These are phyloP conservation scores for Mobula birostris DNA, from an alignment of 2,113 vertebrate species.

Conservation along the genomic window DNA sequence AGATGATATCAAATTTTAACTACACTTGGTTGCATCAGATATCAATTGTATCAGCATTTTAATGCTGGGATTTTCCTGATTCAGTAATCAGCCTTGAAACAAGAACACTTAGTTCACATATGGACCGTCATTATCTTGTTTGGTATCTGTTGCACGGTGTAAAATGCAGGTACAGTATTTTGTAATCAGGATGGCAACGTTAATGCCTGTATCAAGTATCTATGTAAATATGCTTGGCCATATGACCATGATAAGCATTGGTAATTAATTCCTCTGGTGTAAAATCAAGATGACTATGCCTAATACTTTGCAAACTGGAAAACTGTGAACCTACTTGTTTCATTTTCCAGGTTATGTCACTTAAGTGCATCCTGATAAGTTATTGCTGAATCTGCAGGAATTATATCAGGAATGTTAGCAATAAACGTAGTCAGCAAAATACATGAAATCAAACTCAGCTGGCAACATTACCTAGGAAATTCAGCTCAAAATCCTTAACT, in stretches of 20 bases:
- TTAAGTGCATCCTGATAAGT: slow-evolving; percentile 43
- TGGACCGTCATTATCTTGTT: slow-evolving; percentile 49
- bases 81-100: slow-evolving; percentile 62
- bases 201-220: slow-evolving; percentile 48
- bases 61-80: slow-evolving; percentile 56
- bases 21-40: slow-evolving; percentile 43
- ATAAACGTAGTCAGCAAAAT: neutral
- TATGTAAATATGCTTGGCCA: slow-evolving; percentile 56
- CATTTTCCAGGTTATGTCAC: slow-evolving; percentile 40
- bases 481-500: neutral
- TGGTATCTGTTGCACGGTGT: slow-evolving; percentile 51
- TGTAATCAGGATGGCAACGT: slow-evolving; percentile 62
- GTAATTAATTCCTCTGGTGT: slow-evolving; percentile 48
- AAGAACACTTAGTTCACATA: slow-evolving; percentile 48
- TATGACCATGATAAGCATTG: slow-evolving; percentile 49
- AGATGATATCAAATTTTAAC: slow-evolving; percentile 42
- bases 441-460: neutral
- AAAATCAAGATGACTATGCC: slow-evolving; percentile 47
- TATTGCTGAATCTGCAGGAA: slow-evolving; percentile 40
- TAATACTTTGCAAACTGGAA: slow-evolving; percentile 39
- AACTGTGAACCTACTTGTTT: slow-evolving; percentile 39
- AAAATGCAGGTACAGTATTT: slow-evolving; percentile 56
- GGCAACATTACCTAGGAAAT: neutral
- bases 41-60: slow-evolving; percentile 47
- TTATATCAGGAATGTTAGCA: neutral